These are phyloP conservation scores for Dichetophora obliterata DNA, from an alignment of 2,888 invertebrate species.

Conservation along the genomic window DNA sequence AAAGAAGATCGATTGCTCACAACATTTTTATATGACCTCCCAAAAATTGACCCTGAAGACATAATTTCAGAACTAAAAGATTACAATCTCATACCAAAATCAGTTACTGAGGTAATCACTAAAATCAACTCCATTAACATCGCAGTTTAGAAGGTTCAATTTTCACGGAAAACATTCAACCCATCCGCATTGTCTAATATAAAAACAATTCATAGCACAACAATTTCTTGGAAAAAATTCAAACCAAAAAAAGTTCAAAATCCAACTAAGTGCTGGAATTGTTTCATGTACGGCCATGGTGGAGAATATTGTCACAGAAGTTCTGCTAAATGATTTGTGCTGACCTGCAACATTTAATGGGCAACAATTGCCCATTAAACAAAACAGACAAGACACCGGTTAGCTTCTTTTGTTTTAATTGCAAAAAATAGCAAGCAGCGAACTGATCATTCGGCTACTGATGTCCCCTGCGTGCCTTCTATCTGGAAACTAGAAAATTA, in stretches of 20 bases:
- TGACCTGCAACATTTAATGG: slow-evolving; percentile 13
- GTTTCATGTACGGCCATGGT: slow-evolving; percentile 31
- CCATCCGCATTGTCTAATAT: no score
- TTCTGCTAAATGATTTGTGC: slow-evolving; percentile 29
- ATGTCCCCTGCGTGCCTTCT: background rate
- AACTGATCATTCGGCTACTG: background rate
- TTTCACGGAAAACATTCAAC: no score
- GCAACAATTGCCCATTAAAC: slow-evolving; percentile 14
- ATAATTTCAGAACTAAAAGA: slow-evolving; percentile 16
- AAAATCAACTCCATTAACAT: slow-evolving; percentile 8
- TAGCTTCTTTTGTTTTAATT: no score
- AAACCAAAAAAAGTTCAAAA: no score
- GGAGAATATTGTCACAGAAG: slow-evolving; percentile 24
- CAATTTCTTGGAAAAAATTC: no score
- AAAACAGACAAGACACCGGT: slow-evolving; percentile 11
- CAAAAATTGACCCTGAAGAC: slow-evolving; percentile 14
- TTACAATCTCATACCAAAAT: slow-evolving; percentile 20
- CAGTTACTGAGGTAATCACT: slow-evolving; percentile 24
- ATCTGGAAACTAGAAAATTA: background rate
- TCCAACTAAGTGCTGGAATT: no score
- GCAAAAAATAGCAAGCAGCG: no score
- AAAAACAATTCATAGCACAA: no score
- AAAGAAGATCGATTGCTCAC: slow-evolving; percentile 23
- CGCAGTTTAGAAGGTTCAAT: background rate
- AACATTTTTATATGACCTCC: slow-evolving; percentile 29